phyloP scores from a whole-genome alignment of 1,140 invertebrate genomes.

The Drosophila baimaii region DNA sequence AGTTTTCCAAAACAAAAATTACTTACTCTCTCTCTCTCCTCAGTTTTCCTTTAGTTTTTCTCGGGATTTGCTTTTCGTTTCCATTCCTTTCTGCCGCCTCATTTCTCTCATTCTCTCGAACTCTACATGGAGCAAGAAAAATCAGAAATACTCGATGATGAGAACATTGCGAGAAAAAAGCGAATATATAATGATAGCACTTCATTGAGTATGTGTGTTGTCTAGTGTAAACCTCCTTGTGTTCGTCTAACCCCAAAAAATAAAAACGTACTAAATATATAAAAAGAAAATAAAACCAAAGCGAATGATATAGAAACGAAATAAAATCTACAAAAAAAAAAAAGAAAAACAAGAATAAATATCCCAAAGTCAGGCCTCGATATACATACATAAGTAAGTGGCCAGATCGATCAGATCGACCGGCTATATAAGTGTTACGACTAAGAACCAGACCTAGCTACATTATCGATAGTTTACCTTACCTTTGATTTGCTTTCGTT shows the following conservation, averaged over 20 bases:
- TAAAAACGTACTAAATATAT: slow-evolving; percentile 47
- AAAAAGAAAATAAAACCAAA: slow-evolving; percentile 42
- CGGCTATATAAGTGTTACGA: slow-evolving; percentile 26
- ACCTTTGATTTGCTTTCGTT: slow-evolving; percentile 72
- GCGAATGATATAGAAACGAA: slow-evolving; percentile 57
- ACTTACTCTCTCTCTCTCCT: slow-evolving; percentile 30
- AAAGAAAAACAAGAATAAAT: neutral
- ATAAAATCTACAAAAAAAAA: slow-evolving; percentile 41
- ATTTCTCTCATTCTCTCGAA: slow-evolving; percentile 57
- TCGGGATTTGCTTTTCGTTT: slow-evolving; percentile 29
- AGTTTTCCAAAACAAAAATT: slow-evolving; percentile 34
- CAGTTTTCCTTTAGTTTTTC: slow-evolving; percentile 26
- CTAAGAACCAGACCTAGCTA: slow-evolving; percentile 47
- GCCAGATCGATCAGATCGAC: slow-evolving; percentile 32
- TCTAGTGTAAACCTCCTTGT: slow-evolving; percentile 89
- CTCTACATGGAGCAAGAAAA: slow-evolving; percentile 56
- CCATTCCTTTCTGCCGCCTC: slow-evolving; percentile 42
- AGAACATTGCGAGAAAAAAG: slow-evolving; percentile 51
- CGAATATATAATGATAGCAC: slow-evolving; percentile 84
- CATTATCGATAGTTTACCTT: slow-evolving; percentile 54
- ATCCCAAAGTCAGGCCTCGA: slow-evolving; percentile 25
- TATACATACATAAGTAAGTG: slow-evolving; percentile 41
- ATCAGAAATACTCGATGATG: slow-evolving; percentile 21
- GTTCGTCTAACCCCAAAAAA: slow-evolving; percentile 87
- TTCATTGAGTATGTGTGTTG: slow-evolving; percentile 87